A percentile compares a stretch with the other conserved stretches of the same genome.
phyloP scores from a whole-genome alignment of 2,797 vertebrate genomes.

The Diplodus puntazzo region DNA sequence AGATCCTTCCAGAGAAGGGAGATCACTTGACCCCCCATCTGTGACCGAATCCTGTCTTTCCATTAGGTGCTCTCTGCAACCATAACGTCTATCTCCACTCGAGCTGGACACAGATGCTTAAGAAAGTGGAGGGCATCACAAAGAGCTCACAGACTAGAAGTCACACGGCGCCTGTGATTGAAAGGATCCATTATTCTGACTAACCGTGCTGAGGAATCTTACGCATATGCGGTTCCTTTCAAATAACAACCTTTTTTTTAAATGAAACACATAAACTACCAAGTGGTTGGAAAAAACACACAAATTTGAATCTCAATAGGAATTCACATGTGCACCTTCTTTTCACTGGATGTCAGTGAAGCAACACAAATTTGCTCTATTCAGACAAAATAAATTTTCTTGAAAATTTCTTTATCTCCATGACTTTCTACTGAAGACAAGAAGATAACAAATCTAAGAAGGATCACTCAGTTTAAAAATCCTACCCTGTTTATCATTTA shows the following conservation, averaged over 20 bases:
- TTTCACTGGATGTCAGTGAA: neutral
- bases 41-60: constrained; percentile 72
- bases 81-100: constrained; percentile 73
- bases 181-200: constrained; percentile 76
- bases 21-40: constrained; percentile 83
- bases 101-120: constrained; percentile 73
- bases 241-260: constrained; percentile 18
- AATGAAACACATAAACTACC: constrained; percentile 35
- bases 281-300: constrained; percentile 25
- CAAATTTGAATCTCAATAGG: constrained; percentile 19
- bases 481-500: too few relatives aligned
- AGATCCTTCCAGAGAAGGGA: constrained; percentile 74
- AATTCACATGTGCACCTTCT: constrained; percentile 15
- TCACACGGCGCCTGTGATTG: constrained; percentile 72
- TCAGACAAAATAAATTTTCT: neutral
- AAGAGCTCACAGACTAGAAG: constrained; percentile 76
- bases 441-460: neutral
- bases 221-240: constrained; percentile 43
- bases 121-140: constrained; percentile 73
- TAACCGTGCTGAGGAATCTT: constrained; percentile 41
- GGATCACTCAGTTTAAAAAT: too few relatives aligned
- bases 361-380: neutral
- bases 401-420: neutral
- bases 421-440: neutral
- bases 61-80: constrained; percentile 74